Evolutionary conservation across 1,140 invertebrate species (phyloP), one percentile per base, ranked within the genome.

Genomic region (Drosophila suzukii): DNA sequence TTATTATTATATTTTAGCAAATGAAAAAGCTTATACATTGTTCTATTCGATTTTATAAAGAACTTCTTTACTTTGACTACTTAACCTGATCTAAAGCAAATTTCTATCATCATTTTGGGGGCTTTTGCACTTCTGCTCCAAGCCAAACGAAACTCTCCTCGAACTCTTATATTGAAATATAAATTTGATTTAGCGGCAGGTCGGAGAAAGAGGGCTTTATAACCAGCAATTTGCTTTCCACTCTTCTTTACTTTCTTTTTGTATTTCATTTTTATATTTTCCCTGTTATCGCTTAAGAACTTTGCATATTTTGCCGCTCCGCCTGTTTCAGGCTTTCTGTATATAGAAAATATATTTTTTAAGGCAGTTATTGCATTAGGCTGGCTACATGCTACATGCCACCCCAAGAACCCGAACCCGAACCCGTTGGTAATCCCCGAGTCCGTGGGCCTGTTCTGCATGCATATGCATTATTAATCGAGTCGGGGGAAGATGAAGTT

Each of bases 381-480:
- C 61, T 63, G 39, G 59, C 43, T 27, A 71, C 63, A 24, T 34
- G 60, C 60, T 27, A 70, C 63, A 24, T 34, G 60, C 60, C 60
- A 62, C 50, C 50, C 60, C 60, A 30, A 6, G 50, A 32, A 11
- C 47, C 58, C 59, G 30, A 36, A 36, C 67, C 62, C 27, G 17
- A 67, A 68, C 67, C 65, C 44, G 36, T 71, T 71, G 66, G 65
- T 71, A 71, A 58, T 71, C 62, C 34, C 30, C n/a, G 44, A 39
- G 50, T 62, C 70, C 58, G 50, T 54, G 58, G 32, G 56, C 51
- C 57, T 34, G 44, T 56, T 44, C 39, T 24, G 56, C 67, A 77
- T 84, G 84, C 76, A 89, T 85, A 89, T 89, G 84, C 84, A 89
- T 89, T 89, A 89, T 89, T 89, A 89, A 89, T 84, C 66, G 58